These are phyloP conservation scores for Mastacembelus armatus DNA, from an alignment of 2,797 vertebrate genomes.

Conservation along the genomic window DNA sequence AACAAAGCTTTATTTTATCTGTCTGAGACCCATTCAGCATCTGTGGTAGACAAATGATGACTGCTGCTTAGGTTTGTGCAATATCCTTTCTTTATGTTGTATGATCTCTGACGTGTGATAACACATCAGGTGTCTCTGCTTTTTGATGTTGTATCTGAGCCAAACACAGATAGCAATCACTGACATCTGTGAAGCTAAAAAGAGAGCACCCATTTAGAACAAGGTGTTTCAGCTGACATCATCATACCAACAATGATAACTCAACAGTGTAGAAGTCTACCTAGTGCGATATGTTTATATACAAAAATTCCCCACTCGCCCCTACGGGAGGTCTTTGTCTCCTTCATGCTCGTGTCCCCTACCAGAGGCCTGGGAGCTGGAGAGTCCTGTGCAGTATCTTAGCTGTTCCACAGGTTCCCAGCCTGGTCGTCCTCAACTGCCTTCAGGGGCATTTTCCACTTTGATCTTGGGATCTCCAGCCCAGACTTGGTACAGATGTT, in stretches of 20 bases:
- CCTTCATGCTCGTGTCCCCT: too few species aligned
- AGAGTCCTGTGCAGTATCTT: too few species aligned
- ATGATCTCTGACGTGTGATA: conserved; percentile 40
- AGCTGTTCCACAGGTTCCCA: too few species aligned
- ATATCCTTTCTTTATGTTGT: conserved; percentile 48
- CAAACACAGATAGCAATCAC: conserved; percentile 46
- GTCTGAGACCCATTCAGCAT: not conserved
- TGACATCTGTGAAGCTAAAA: conserved; percentile 13
- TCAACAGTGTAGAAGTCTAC: not conserved
- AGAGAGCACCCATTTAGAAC: conserved; percentile 3
- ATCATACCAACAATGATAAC: not conserved
- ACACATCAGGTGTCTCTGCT: conserved; percentile 13
- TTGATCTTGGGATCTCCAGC: too few species aligned
- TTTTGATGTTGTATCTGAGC: conserved; percentile 3
- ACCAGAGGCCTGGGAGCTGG: too few species aligned
- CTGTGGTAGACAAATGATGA: conserved; percentile 7
- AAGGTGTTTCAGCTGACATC: conserved; percentile 1
- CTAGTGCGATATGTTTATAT: too few species aligned
- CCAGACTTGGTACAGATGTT: too few species aligned
- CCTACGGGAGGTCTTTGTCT: too few species aligned
- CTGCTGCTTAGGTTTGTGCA: conserved; percentile 26
- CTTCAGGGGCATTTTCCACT: too few species aligned
- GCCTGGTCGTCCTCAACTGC: too few species aligned
- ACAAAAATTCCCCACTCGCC: too few species aligned
- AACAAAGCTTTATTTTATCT: conserved; percentile 38